These are phyloP conservation scores for Synaphobranchus kaupii DNA, from an alignment of 2,797 vertebrate genomes.

Conservation along the genomic window DNA sequence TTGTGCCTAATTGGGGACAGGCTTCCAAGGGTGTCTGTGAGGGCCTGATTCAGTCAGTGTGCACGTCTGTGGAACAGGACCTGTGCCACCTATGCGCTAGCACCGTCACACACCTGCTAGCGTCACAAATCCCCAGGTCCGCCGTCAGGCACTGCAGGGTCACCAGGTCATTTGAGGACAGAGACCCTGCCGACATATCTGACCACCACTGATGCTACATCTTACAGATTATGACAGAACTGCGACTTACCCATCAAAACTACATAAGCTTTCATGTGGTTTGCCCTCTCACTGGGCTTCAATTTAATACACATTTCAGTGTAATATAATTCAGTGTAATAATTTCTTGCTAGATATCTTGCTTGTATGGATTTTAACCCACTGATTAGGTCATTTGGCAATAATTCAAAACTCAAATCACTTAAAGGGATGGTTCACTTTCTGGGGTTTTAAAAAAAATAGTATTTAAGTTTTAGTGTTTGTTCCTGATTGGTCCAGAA, in stretches of 20 bases:
- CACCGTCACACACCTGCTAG: neutral
- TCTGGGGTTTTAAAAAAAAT: too few relatives aligned
- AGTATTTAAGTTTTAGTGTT: too few relatives aligned
- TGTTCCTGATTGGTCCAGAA: too few relatives aligned
- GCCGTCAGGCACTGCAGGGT: neutral
- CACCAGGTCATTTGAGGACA: neutral
- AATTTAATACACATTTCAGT: neutral
- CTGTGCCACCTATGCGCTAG: neutral
- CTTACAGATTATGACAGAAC: neutral
- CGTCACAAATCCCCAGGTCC: neutral
- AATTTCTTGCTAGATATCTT: too few relatives aligned
- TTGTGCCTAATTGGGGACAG: constrained; percentile 61
- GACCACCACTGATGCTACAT: neutral
- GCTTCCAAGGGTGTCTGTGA: constrained; percentile 54
- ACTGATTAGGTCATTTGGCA: too few relatives aligned
- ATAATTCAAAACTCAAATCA: too few relatives aligned
- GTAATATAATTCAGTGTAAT: too few relatives aligned
- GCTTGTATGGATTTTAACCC: too few relatives aligned
- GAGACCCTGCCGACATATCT: neutral
- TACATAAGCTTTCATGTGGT: neutral
- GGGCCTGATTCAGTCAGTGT: neutral
- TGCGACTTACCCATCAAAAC: neutral
- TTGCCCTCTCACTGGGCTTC: neutral
- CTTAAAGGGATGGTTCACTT: too few relatives aligned
- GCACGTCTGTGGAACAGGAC: neutral